phyloP scores from a whole-genome alignment of 2,888 invertebrate species.

The Aphidoletes aphidimyza region DNA sequence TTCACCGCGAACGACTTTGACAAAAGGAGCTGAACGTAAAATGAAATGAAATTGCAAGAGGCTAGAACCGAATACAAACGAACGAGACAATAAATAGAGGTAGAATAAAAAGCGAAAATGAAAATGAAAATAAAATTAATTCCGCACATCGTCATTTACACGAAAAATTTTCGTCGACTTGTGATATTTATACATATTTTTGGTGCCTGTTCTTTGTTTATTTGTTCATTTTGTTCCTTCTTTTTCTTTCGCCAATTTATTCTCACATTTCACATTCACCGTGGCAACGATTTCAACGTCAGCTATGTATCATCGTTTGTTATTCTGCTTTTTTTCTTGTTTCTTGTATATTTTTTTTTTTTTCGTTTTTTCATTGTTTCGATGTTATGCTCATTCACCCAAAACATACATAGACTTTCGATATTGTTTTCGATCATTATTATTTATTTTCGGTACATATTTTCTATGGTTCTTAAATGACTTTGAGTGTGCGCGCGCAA shows the following conservation, averaged over 20 bases:
- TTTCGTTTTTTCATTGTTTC: not conserved
- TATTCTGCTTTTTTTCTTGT: not conserved
- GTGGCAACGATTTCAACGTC: conserved; percentile 32
- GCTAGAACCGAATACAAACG: too few species aligned
- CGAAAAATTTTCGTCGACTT: conserved; percentile 27
- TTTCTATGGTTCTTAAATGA: conserved; percentile 41
- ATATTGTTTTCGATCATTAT: conserved; percentile 34
- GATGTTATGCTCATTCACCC: conserved; percentile 50
- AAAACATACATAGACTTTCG: conserved; percentile 10
- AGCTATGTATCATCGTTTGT: conserved; percentile 11
- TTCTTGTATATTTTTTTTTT: not conserved
- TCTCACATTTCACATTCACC: conserved; percentile 35
- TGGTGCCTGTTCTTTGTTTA: conserved; percentile 11
- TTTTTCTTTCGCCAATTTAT: not conserved
- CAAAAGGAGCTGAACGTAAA: not conserved
- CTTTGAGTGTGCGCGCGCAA: not conserved
- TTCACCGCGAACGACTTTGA: too few species aligned
- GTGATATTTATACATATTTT: conserved; percentile 42
- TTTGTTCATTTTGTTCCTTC: not conserved
- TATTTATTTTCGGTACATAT: conserved; percentile 39
- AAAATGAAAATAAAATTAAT: conserved; percentile 53
- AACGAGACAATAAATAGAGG: conserved; percentile 4
- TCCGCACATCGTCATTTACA: not conserved
- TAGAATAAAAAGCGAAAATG: conserved; percentile 47
- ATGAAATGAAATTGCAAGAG: not conserved